Conservation (phyloP, 2,888 invertebrate species). For the Drosophila neonasuta region DNA sequence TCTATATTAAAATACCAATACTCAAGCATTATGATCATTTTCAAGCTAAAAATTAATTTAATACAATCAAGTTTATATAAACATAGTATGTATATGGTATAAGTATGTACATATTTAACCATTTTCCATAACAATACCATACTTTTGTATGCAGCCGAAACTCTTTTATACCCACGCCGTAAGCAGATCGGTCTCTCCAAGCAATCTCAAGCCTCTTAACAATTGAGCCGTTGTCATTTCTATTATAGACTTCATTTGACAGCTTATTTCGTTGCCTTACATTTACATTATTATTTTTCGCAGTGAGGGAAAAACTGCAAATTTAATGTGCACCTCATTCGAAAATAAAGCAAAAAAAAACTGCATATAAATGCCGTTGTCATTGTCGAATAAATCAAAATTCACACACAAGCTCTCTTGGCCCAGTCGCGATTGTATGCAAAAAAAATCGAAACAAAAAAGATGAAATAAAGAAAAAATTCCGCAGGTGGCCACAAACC, state of each 20-base stretch:
- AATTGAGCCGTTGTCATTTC: conserved; percentile 28
- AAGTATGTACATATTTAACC: too few relatives aligned
- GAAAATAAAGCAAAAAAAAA: conserved; percentile 40
- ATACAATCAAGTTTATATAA: too few relatives aligned
- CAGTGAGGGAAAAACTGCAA: conserved; percentile 23
- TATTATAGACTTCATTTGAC: conserved; percentile 20
- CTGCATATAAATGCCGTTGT: conserved; percentile 50
- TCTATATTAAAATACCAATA: too few relatives aligned
- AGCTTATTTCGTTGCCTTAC: conserved; percentile 23
- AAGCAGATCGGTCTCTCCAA: not conserved
- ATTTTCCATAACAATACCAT: not conserved
- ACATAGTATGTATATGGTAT: too few relatives aligned
- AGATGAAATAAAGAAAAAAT: conserved; percentile 47
- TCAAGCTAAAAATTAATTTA: too few relatives aligned
- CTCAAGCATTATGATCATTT: too few relatives aligned
- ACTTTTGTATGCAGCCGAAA: not conserved
- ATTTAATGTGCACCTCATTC: conserved; percentile 36
- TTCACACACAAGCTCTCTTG: conserved; percentile 48
- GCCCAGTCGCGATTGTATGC: conserved; percentile 66
- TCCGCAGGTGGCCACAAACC: conserved; percentile 71
- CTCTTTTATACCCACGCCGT: not conserved
- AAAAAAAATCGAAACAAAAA: conserved; percentile 46
- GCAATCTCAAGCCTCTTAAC: not conserved
- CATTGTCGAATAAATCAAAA: conserved; percentile 71
- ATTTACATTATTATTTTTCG: conserved; percentile 21